These are phyloP conservation scores for Isoperla grammatica DNA, from an alignment of 2,888 invertebrate genomes.

Conservation along the genomic window DNA sequence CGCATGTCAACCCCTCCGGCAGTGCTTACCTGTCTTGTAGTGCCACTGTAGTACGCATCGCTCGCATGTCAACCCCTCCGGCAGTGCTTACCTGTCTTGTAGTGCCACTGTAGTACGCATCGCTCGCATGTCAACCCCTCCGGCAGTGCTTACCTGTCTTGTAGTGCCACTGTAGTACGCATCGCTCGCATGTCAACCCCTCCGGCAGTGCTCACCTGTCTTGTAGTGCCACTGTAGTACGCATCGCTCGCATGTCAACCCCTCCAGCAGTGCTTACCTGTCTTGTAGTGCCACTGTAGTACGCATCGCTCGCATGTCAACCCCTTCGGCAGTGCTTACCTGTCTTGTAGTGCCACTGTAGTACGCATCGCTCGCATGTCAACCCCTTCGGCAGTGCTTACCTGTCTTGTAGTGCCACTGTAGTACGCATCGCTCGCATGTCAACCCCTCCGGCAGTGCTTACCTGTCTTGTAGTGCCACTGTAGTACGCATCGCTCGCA, in stretches of 20 bases:
- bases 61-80: slow-evolving; percentile 24
- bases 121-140: slow-evolving; percentile 23
- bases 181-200: slow-evolving; percentile 24
- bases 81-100: slow-evolving; percentile 22
- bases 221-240: slow-evolving; percentile 29
- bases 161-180: slow-evolving; percentile 30
- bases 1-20: slow-evolving; percentile 24
- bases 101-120: slow-evolving; percentile 30
- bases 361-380: slow-evolving; percentile 25
- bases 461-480: slow-evolving; percentile 29
- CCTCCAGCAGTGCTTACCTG: slow-evolving; percentile 23
- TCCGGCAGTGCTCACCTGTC: slow-evolving; percentile 23
- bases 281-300: slow-evolving; percentile 28
- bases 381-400: slow-evolving; percentile 19
- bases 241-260: slow-evolving; percentile 25
- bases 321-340: slow-evolving; percentile 22
- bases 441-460: slow-evolving; percentile 19
- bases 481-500: slow-evolving; percentile 26
- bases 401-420: slow-evolving; percentile 29
- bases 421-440: slow-evolving; percentile 25
- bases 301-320: slow-evolving; percentile 26
- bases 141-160: slow-evolving; percentile 23
- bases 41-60: slow-evolving; percentile 28
- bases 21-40: slow-evolving; percentile 25
- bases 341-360: slow-evolving; percentile 28